Conservation (phyloP, 2,797 vertebrate genomes). For the Threskiornis aethiopicus region DNA sequence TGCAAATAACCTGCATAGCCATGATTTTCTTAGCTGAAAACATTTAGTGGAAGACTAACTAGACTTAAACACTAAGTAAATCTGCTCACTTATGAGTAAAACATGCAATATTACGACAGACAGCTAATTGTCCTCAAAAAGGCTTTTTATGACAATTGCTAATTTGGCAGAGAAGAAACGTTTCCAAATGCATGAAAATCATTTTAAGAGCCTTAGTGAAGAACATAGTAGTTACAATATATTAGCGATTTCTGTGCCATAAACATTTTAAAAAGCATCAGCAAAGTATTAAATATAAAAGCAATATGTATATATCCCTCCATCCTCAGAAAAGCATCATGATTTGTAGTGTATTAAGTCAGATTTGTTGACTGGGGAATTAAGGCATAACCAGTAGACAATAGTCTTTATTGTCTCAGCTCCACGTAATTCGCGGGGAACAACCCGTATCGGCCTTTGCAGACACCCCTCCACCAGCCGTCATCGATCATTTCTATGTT, state of each 20-base stretch:
- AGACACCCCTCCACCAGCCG: conserved; percentile 96
- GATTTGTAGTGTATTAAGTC: conserved; percentile 64
- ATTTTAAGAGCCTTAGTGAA: conserved; percentile 19
- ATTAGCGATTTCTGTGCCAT: conserved; percentile 73
- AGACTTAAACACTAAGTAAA: conserved; percentile 42
- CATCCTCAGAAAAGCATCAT: conserved; percentile 43
- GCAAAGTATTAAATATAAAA: conserved; percentile 72
- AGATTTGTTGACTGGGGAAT: conserved; percentile 18
- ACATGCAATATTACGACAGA: conserved; percentile 48
- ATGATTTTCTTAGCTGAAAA: conserved; percentile 25
- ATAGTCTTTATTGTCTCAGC: conserved; percentile 81
- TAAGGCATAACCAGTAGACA: conserved; percentile 41
- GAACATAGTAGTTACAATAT: conserved; percentile 54
- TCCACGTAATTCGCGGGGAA: conserved; percentile 98
- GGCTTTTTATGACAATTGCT: conserved; percentile 4
- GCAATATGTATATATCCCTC: conserved; percentile 32
- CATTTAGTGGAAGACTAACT: conserved; percentile 55
- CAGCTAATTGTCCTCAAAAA: conserved; percentile 5
- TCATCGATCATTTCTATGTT: conserved; percentile 99
- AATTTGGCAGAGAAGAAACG: conserved; percentile 57
- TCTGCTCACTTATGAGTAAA: conserved; percentile 11
- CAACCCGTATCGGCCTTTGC: conserved; percentile 89
- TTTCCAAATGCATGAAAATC: conserved; percentile 24
- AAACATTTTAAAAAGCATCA: conserved; percentile 70
- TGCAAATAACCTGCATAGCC: conserved; percentile 21